Base-by-base conservation (phyloP, 2,797 vertebrate species). In the Rhyacichthys aspro region DNA sequence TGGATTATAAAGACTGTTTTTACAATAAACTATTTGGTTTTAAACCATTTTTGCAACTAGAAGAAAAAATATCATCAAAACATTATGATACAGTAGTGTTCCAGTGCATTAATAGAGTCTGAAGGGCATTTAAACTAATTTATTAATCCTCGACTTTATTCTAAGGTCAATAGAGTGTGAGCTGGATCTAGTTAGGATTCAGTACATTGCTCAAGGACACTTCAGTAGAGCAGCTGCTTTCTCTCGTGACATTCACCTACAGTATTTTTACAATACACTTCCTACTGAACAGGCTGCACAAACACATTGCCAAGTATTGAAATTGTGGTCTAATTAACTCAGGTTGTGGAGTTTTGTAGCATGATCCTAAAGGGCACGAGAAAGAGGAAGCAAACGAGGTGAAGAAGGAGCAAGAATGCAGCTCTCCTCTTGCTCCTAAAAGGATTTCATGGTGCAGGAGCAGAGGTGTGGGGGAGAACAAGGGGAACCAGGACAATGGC, bases 361-460 rank as follows among this genome's bases (percentile, higher is more conserved):
- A 55, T 18, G 52, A 66, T 63, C 56, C 59, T 8, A 36, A 63
- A 62, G 53, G 48, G 37, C 56, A 58, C 15, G 47, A 64, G 69
- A 64, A 43, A 33, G 5, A 9, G 36, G 49, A 18, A 33, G 47
- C 43, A 56, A 43, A 18, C 38, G 63, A 54, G 36, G 1, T 45
- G 56, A 52, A 36, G 23, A 41, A 52, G 38, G 42, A 37, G 19
- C 11, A 58, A 74, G 68, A 78, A 81, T 56, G 63, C 28, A 11
- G 67, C 59, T 72, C 66, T 60, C 74, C 75, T 66, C 68, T 72
- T 76, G 74, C 52, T 59, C 63, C 41, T 86, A 89, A 89, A 77
- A 81, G 80, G 88, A 92, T 91, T 91, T 91, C 86, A 91, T 74
- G 87, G 86, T 84, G 62, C 9, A 17, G 67, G 17, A 67, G 69